Conservation (phyloP, 2,797 vertebrate genomes). For the Periparus ater region DNA sequence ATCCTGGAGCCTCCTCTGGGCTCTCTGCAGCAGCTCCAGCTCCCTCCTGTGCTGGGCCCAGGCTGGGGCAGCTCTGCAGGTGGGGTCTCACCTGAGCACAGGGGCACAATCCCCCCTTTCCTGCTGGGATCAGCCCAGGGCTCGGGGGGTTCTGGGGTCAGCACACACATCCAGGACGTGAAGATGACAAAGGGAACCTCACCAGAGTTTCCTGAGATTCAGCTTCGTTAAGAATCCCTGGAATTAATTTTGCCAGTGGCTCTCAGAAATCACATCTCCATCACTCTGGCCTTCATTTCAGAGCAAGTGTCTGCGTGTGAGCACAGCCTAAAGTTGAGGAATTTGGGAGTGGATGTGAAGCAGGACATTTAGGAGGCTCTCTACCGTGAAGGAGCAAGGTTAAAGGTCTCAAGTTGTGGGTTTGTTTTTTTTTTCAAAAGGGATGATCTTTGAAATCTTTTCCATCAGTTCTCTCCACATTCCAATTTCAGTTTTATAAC, state of each 20-base stretch:
- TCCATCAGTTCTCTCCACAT: constrained; percentile 60
- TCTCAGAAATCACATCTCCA: neutral
- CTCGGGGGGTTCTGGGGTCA: fast-evolving
- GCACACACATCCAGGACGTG: neutral
- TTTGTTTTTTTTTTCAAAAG: neutral
- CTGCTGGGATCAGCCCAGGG: neutral
- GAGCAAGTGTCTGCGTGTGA: neutral
- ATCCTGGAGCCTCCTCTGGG: neutral
- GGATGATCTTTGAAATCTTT: constrained; percentile 73
- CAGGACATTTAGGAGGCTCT: neutral
- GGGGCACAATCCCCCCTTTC: neutral
- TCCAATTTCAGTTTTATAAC: constrained; percentile 73
- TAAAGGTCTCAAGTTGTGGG: constrained; percentile 43
- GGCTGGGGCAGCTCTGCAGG: neutral
- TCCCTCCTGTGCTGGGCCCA: neutral
- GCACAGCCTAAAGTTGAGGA: neutral
- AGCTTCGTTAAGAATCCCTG: neutral
- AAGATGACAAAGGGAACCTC: neutral
- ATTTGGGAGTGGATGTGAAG: neutral
- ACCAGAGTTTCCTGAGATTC: neutral
- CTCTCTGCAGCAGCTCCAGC: neutral
- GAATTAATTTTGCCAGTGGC: neutral
- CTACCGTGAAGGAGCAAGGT: constrained; percentile 35
- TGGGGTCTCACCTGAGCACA: neutral
- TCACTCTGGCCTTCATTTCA: neutral